These are phyloP conservation scores for Xyrichtys novacula DNA, from an alignment of 2,797 vertebrate species.

Conservation along the genomic window DNA sequence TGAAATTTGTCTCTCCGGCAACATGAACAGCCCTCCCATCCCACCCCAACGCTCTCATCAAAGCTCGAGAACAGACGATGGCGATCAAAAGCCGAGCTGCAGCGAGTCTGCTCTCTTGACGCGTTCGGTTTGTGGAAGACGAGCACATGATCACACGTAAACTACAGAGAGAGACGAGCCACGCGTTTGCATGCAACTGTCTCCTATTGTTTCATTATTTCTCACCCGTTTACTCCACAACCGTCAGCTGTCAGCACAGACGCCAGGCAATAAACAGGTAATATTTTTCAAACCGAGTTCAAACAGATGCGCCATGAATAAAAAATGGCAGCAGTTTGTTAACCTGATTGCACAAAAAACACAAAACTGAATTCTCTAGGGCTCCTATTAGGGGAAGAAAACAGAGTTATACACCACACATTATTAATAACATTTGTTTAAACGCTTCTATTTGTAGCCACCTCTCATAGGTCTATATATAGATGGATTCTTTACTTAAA, in stretches of 20 bases:
- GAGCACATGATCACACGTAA: constrained; percentile 39
- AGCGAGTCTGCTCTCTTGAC: constrained; percentile 27
- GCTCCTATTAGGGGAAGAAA: not conserved
- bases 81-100: constrained; percentile 50
- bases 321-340: constrained; percentile 1
- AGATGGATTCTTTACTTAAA: not conserved
- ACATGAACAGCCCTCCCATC: constrained; percentile 18
- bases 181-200: constrained; percentile 20
- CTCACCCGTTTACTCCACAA: constrained; percentile 26
- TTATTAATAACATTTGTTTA: not conserved
- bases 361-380: not conserved
- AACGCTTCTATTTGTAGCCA: not conserved
- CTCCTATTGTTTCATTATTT: constrained; percentile 30
- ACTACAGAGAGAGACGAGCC: constrained; percentile 1
- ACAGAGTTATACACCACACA: not conserved
- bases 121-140: constrained; percentile 43
- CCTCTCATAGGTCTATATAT: not conserved
- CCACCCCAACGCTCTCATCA: constrained; percentile 11
- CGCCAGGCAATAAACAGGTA: constrained; percentile 23
- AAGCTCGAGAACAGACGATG: constrained; percentile 41
- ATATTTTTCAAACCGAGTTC: not conserved
- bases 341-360: constrained; percentile 5
- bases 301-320: constrained; percentile 10
- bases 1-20: constrained; percentile 53
- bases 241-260: constrained; percentile 27